Evolutionary conservation across 2,113 vertebrate species (phyloP), one percentile per base, ranked within the genome.

Genomic region (Steatornis caripensis): DNA sequence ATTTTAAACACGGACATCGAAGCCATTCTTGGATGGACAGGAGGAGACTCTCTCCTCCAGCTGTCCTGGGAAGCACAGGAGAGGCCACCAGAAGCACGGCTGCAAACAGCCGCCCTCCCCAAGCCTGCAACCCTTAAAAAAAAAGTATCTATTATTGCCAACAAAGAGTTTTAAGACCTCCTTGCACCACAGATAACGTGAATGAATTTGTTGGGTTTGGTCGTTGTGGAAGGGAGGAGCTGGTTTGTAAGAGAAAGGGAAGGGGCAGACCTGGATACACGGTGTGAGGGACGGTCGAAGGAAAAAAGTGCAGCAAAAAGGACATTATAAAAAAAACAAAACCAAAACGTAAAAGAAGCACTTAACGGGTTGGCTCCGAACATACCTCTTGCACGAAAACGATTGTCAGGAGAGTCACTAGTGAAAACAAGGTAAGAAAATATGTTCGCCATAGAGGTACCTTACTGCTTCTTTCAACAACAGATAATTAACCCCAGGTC

Each of bases 1-100:
- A 98, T 98, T 98, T 98, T 88, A 93, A 98, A 98, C 93, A 91
- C 71, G 69, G 79, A 80, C 68, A 75, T 94, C n/a, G 21, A 95
- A 97, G 84, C 96, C 64, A 54, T 78, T 76, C 95, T 84, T 91
- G 95, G 96, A 98, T 45, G 71, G 96, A 95, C 97, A 96, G 95
- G 94, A 97, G 95, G 95, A 96, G 96, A 83, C 79, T 89, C 64
- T 69, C 83, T 97, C 95, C 66, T 94, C 92, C 97, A 97, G 96
- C 97, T 98, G 97, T 91, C 96, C 62, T 10, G 69, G 65, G 58
- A 77, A 46, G 26, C 91, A 62, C 1, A 2, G 54, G 94, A 96
- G 90, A 70, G 36, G 90, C 57, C 65, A 36, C 72, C 80, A 26
- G 91, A 60, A 83, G 53, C 1, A 0, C 37, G 48, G 45, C 76